These are phyloP conservation scores for Ormyrus nitidulus DNA, from an alignment of 2,888 invertebrate species.

Conservation along the genomic window DNA sequence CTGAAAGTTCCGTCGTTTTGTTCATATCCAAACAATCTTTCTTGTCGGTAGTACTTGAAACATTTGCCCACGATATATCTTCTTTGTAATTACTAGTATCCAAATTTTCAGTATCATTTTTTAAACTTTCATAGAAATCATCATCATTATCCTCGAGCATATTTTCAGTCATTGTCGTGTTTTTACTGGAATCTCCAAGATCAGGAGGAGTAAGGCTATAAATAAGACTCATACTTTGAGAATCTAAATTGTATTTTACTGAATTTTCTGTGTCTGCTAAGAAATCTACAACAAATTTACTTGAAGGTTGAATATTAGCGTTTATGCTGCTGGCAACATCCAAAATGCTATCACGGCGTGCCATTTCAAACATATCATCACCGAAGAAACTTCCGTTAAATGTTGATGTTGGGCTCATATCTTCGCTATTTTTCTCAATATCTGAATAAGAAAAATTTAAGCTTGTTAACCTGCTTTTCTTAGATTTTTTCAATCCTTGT, in stretches of 20 bases:
- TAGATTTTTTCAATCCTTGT: no score
- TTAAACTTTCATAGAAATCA: neutral
- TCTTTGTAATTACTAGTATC: slow-evolving; percentile 20
- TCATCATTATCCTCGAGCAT: slow-evolving; percentile 47
- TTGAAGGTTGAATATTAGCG: slow-evolving; percentile 61
- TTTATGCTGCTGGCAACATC: slow-evolving; percentile 66
- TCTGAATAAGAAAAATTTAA: slow-evolving; percentile 54
- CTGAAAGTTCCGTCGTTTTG: slow-evolving; percentile 44
- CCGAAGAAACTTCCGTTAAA: slow-evolving; percentile 36
- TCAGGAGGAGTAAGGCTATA: slow-evolving; percentile 69
- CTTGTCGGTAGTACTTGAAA: slow-evolving; percentile 9
- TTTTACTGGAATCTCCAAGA: slow-evolving; percentile 43
- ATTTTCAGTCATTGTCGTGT: slow-evolving; percentile 51
- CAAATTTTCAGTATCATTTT: neutral
- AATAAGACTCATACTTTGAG: slow-evolving; percentile 65
- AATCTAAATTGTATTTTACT: slow-evolving; percentile 67
- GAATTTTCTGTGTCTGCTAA: slow-evolving; percentile 63
- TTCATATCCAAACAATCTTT: slow-evolving; percentile 31
- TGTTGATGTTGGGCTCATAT: slow-evolving; percentile 29
- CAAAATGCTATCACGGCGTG: slow-evolving; percentile 63
- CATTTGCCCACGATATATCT: slow-evolving; percentile 1
- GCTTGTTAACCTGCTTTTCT: no score
- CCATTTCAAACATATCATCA: slow-evolving; percentile 46
- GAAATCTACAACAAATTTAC: slow-evolving; percentile 55
- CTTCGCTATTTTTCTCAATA: slow-evolving; percentile 35